Evolutionary conservation across 1,140 invertebrate species (phyloP).

Genomic region (Belonocnema kinseyi): DNA sequence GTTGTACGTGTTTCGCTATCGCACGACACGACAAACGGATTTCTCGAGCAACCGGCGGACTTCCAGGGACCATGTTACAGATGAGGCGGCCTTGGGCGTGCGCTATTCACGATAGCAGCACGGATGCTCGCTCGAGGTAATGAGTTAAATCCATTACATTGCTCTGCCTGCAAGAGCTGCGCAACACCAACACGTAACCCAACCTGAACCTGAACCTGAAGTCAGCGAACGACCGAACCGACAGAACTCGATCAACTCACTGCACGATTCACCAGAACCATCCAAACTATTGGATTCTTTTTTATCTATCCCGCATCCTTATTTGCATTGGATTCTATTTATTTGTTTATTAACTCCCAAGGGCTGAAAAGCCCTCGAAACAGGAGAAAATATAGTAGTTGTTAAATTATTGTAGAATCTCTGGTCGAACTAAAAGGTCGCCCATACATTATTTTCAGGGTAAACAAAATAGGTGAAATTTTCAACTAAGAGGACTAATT

Average conservation of each 20-base stretch:
- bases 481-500: too few species aligned
- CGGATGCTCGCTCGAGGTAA: conserved; percentile 52
- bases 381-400: too few species aligned
- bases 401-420: too few species aligned
- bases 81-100: conserved; percentile 49
- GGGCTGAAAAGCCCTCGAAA: too few species aligned
- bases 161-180: neutral
- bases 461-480: too few species aligned
- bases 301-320: neutral
- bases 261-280: conserved; percentile 12
- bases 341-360: too few species aligned
- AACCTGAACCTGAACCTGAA: conserved; percentile 18
- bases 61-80: conserved; percentile 28
- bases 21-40: conserved; percentile 21
- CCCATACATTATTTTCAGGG: too few species aligned
- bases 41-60: conserved; percentile 5
- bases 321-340: neutral
- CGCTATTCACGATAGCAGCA: conserved; percentile 46
- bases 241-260: neutral
- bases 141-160: conserved; percentile 61
- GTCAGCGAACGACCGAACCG: neutral
- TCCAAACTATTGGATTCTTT: neutral
- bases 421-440: too few species aligned
- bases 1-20: conserved; percentile 35
- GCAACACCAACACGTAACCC: conserved; percentile 5